Evolutionary conservation across 23 tunicate species (phyloP), one percentile per base, ranked within the genome.

Genomic region (Halocynthia roretzi): DNA sequence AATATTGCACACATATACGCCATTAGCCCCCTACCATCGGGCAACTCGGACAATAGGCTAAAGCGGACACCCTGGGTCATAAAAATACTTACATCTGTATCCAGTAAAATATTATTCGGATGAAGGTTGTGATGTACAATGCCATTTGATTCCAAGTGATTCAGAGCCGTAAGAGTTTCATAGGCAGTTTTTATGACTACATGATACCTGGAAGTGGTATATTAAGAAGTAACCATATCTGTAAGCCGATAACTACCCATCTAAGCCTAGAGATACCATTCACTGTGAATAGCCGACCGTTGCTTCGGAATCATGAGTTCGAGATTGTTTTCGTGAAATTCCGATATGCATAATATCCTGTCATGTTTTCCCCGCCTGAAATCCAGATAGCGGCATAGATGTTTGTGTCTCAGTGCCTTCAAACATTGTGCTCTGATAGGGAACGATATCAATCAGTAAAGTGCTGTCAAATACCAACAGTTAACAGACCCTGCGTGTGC

Each of bases 301-400:
- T 74, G 78, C 78, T 68, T 80, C 44, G 56, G 53, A 8, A 92
- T 86, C 61, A 56, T 53, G 44, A 51, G 19, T 2, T 22, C 11
- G 22, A 92, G 6, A 22, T 49, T 83, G 7, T 71, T 60, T 9
- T 68, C 76, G 75, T 86, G 85, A 68, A 63, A 78, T 62, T 92
- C 89, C 15, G 98, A 86, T 40, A 92, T 90, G 19, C 82, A 82
- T 78, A 92, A 92, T 8, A 92, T 84, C 11, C 98, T 61, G 18
- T 80, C 91, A 83, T 92, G 89, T 52, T 82, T 92, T 15, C 85
- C 91, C 49, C 82, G 56, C 15, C 74, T 73, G 58, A 92, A 86
- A 75, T 92, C 92, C 10, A 92, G 67, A 55, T 92, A 92, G 9
- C 44, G 68, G 71, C 98, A 92, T 17, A 92, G 71, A 71, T 92